These are phyloP conservation scores for Fringilla coelebs DNA, from an alignment of 2,797 vertebrate genomes.

Conservation along the genomic window DNA sequence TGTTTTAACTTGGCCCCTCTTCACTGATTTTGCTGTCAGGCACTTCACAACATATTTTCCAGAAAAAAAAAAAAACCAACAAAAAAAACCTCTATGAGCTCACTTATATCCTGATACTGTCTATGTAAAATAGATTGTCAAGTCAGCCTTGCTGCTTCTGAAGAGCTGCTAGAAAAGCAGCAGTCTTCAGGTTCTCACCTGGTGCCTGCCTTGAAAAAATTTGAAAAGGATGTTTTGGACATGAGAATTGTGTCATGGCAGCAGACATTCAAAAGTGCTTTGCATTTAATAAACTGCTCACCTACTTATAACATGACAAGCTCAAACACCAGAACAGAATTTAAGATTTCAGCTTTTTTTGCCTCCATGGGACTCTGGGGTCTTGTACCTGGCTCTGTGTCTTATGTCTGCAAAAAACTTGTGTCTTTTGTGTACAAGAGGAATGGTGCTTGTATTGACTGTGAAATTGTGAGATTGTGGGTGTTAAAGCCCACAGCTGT, in stretches of 20 bases:
- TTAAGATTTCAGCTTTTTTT: not conserved
- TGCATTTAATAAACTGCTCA: not conserved
- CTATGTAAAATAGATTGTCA: not conserved
- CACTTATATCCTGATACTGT: not conserved
- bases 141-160: not conserved
- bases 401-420: not conserved
- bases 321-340: not conserved
- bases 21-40: not conserved
- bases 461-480: not conserved
- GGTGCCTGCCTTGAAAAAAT: not conserved
- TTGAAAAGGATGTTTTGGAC: not conserved
- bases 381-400: not conserved
- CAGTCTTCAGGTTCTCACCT: not conserved
- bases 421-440: not conserved
- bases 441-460: not conserved
- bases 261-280: not conserved
- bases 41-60: not conserved
- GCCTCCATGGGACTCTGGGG: not conserved
- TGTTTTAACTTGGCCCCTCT: not conserved
- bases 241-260: not conserved
- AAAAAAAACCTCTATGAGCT: not conserved
- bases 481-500: not conserved
- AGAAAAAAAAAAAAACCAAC: not conserved
- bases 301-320: not conserved
- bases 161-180: not conserved